Base-by-base conservation (phyloP, 2,888 invertebrate species). In the Pherbina coryleti region DNA sequence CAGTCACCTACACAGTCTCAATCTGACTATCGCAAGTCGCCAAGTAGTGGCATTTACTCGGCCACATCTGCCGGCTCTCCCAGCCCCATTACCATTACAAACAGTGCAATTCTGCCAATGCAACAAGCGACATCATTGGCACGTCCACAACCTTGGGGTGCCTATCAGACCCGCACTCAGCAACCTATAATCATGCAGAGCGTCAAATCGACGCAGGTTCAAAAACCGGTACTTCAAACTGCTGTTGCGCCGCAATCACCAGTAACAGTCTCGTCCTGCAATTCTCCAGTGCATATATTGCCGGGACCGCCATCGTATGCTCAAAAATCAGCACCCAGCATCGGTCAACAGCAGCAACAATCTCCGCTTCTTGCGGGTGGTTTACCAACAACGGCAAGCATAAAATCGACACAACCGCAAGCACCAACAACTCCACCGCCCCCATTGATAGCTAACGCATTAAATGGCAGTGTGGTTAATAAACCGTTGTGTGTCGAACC, bases 181-280 rank as follows among this genome's bases (percentile, higher is more conserved):
- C 95, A 97, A 70, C 97, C 97, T 8, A 96, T 98, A 82, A 97
- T 98, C 81, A 98, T 98, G 97, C 97, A 98, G 89, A 96, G 97
- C 44, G 98, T 98, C 22, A 97, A 97, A 89, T 97, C 97, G 91
- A 97, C 97, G 22, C 97, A 97, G 90, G 97, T 97, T 55, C 97
- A 97, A 87, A 98, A 98, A 88, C 98, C 98, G 0, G 94, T 97
- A 37, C 91, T 98, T 81, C 98, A 98, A 90, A 98, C 97, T 19
- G 98, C 98, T 11, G 96, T 97, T 70, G 97, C 96, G n/a, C 97
- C 97, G 1, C 94, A 95, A 34, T 93, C 95, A 17, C 95, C 95
- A 3, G 92, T 93, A 75, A 92, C 93, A 28, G 92, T 93, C 1
- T 88, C 90, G 28, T 91, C 88, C 5, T 89, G 90, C 76, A 89